Percentiles rank a stretch among this genome's conserved stretches.
Conservation (phyloP, 2,113 vertebrate genomes). For the Acanthisitta chloris region DNA sequence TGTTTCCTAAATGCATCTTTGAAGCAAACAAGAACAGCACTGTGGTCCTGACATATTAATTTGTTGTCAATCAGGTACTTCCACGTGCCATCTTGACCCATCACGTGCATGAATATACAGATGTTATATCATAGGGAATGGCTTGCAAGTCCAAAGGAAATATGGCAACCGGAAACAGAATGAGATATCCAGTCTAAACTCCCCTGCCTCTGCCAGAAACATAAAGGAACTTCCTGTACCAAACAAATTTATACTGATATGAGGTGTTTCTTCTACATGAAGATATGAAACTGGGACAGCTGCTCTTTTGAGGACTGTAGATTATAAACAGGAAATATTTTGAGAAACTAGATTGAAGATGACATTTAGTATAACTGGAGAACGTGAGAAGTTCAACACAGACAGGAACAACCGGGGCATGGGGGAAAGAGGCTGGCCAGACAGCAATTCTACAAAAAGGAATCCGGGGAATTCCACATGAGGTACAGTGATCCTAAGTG, state of each 20-base stretch:
- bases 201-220: neutral
- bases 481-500: neutral
- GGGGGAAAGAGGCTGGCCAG: neutral
- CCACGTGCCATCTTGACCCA: too few species aligned
- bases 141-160: neutral
- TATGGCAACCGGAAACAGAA: neutral
- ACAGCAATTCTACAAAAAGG: neutral
- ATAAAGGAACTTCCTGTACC: neutral
- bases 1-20: too few species aligned
- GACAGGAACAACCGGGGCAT: accelerated
- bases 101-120: too few species aligned
- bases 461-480: neutral
- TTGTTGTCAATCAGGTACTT: too few species aligned
- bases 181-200: neutral
- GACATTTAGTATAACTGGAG: neutral
- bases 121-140: neutral
- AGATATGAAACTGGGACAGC: neutral
- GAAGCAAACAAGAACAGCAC: too few species aligned
- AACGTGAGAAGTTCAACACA: neutral
- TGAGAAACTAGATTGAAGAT: neutral
- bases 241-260: neutral
- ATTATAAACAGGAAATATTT: neutral
- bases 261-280: neutral
- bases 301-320: neutral
- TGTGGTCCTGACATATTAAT: too few species aligned